Evolutionary conservation across 1,140 invertebrate genomes (phyloP), one percentile per base, ranked within the genome.

Genomic region (Magallana angulata): DNA sequence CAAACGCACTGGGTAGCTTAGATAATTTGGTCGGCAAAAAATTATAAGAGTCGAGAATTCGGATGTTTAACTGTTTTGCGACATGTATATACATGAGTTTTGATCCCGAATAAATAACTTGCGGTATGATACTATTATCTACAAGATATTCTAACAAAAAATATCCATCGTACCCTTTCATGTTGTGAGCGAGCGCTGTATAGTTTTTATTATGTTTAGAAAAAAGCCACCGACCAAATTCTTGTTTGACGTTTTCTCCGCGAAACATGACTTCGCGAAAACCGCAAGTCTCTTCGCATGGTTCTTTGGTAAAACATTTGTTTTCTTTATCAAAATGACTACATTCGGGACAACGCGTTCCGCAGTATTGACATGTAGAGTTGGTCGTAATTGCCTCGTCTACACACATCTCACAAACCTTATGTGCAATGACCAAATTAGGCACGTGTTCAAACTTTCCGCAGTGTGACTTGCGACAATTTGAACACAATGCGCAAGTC

Each of bases 11-110:
- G 0, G 87, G 87, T 80, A 88, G 58, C n/a, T 80, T 81, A 4
- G 64, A 85, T 68, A 88, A 30, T 12, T 4, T n/a, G 57, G 71
- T 84, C 3, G 48, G 30, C 0, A 87, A 18, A 82, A 88, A 87
- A 71, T 88, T 48, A 84, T 18, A 16, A 18, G 82, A 81, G 56
- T 88, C 82, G 7, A 88, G 14, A 81, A 88, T 36, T 14, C 82
- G 68, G 14, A 84, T 58, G 14, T 64, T 57, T 24, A 81, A 18
- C 5, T 56, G 24, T 4, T 84, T 57, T 8, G 18, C 83, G 76
- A 88, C 82, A 16, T 85, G 18, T 57, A 88, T 85, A 18, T 59
- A 87, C 86, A 87, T 84, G 4, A 84, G 30, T 76, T 87, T 87
- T 12, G 82, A 57, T 16, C 82, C 87, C 12, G 58, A 84, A 60